Evolutionary conservation across 2,113 vertebrate species (phyloP), one percentile per base, ranked within the genome.

Genomic region (Eptesicus fuscus): DNA sequence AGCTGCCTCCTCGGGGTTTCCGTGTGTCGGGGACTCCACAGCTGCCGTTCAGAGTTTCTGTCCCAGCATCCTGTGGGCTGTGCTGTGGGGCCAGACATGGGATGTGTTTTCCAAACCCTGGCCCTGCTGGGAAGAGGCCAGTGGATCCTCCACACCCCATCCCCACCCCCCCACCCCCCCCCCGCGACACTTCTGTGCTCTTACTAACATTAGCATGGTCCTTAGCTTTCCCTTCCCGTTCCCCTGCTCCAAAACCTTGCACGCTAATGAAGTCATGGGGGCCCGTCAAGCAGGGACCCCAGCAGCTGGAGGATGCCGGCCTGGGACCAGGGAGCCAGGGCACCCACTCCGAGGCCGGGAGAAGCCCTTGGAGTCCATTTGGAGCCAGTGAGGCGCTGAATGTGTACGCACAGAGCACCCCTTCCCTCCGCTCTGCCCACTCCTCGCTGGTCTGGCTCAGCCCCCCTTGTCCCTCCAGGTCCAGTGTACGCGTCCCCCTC

Each of bases 41-140:
- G 69, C 61, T 73, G n/a, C 95, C 44, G 20, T 63, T 51, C 78
- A 77, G 78, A 49, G 73, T 95, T 93, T 90, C 91, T 74, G 70
- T 65, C 53, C n/a, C 40, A 47, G 87, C 13, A 5, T 88, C 63
- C 53, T 65, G 8, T 40, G 61, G 37, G 56, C 88, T 35, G 28
- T 42, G 44, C 87, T 71, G 56, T 37, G 65, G 65, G 69, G 22
- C 84, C 61, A 93, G 79, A 73, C 35, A 56, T 0, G 0, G 51
- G 80, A 49, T 69, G 16, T 79, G 16, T 77, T 76, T 94, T n/a
- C 82, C 65, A 73, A 9, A 37, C 17, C 32, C 42, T 56, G 37
- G 61, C 35, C 80, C 47, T 91, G 23, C 84, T 88, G 32, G 80
- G 80, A 73, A 78, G 56, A 91, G 47, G 47, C 35, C 30, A 9